Base-by-base conservation (phyloP, 1,140 invertebrate genomes). In the Gryon sp. region DNA sequence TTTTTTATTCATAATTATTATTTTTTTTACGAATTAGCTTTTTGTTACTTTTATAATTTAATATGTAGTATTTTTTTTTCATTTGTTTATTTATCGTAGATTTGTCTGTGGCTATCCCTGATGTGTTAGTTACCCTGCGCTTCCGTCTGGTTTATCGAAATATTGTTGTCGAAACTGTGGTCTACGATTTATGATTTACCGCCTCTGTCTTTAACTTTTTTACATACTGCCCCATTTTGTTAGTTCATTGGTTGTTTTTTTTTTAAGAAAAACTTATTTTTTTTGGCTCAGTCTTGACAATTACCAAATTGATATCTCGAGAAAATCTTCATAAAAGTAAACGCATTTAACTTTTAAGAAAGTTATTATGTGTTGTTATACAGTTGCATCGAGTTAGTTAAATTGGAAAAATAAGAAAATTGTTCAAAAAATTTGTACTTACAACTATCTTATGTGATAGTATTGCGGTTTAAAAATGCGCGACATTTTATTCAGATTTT, bases 21-120 rank as follows among this genome's bases (percentile, higher is more conserved):
- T 78, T 74, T 60, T 19, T 52, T 82, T 83, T 83, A 82, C 76
- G 63, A 80, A 78, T 80, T 83, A 80, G 9, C 45, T 69, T 36
- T 65, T 78, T 78, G n/a, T 86, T 85, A 85, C 65, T 62, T 83
- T 85, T 87, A 86, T 84, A 86, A 76, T 87, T 88, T 86, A 86
- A 86, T 87, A 87, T 82, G 85, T 86, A 87, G 77, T 80, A 80
- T 72, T 82, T 83, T 81, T 74, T 78, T 76, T 76, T 75, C 74
- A 69, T 79, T 84, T 81, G 5, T 86, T 86, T 88, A 87, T 86
- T 83, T 88, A 88, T 86, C 86, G 83, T 88, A 88, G 87, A 88
- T 88, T 88, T 88, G 87, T 88, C 87, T 87, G 86, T 87, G 86
- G 86, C 86, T 88, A 88, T 88, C 87, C 87, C 87, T 88, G 87